Percentiles rank a stretch among this genome's conserved stretches.
phyloP scores from a whole-genome alignment of 2,888 invertebrate genomes.

The Orchesellides sinensis region DNA sequence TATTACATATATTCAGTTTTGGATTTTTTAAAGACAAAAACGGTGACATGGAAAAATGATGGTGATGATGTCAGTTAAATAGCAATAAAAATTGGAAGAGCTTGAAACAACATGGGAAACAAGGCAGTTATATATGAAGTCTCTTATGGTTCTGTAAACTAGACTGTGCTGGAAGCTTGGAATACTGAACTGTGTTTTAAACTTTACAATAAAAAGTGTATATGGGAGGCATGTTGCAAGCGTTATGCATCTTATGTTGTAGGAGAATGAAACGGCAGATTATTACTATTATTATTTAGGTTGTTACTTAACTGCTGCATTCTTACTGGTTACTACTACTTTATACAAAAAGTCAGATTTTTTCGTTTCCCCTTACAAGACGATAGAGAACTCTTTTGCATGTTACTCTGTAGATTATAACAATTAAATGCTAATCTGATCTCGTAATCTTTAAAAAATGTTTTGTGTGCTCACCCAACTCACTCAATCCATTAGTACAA shows the following conservation, averaged over 20 bases:
- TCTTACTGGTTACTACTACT: constrained; percentile 8
- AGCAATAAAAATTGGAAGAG: constrained; percentile 12
- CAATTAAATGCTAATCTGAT: constrained; percentile 59
- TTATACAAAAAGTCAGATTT: background rate
- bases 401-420: constrained; percentile 37
- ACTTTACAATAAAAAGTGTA: background rate
- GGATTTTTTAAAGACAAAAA: background rate
- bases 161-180: background rate
- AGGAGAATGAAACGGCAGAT: background rate
- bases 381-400: constrained; percentile 32
- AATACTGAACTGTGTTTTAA: background rate
- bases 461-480: constrained; percentile 33
- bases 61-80: constrained; percentile 41
- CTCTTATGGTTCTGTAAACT: background rate
- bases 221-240: constrained; percentile 33
- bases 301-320: constrained; percentile 10
- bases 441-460: too few species aligned
- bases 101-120: constrained; percentile 27
- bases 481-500: constrained; percentile 40
- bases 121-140: too few species aligned
- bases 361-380: constrained; percentile 13
- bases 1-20: background rate
- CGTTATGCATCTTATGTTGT: constrained; percentile 35
- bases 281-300: constrained; percentile 58
- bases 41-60: constrained; percentile 49